Percentiles rank a stretch among this genome's conserved stretches.
Conservation (phyloP, 2,797 vertebrate species). For the Chaenodraco wilsoni region DNA sequence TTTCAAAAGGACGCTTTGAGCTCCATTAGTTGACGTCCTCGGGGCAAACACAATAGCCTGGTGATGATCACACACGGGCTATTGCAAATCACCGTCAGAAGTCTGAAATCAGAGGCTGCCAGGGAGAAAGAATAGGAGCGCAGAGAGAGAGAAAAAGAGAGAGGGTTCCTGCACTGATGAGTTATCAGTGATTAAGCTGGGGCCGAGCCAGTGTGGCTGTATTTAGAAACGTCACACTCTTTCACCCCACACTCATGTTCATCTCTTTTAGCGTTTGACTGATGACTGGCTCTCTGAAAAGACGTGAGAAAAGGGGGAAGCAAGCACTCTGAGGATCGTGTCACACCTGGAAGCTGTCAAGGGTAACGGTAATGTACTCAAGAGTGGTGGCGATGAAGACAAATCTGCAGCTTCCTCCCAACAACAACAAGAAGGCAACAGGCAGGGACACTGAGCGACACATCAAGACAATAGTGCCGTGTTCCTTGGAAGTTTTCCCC, state of each 20-base stretch:
- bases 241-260: constrained; percentile 76
- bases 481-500: constrained; percentile 8
- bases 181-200: constrained; percentile 79
- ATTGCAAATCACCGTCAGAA: constrained; percentile 70
- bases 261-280: constrained; percentile 76
- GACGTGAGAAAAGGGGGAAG: constrained; percentile 58
- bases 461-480: constrained; percentile 7
- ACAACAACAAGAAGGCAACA: constrained; percentile 42
- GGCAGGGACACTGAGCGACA: constrained; percentile 7
- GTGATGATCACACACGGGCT: constrained; percentile 77
- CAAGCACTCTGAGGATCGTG: constrained; percentile 61
- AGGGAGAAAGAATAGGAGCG: constrained; percentile 50
- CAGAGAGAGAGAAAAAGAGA: constrained; percentile 41
- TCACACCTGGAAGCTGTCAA: constrained; percentile 69
- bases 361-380: constrained; percentile 56
- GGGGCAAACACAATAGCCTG: constrained; percentile 70
- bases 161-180: constrained; percentile 77
- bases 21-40: constrained; percentile 68
- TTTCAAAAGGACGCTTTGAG: constrained; percentile 66
- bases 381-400: constrained; percentile 18
- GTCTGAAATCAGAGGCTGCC: constrained; percentile 75
- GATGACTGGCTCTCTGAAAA: constrained; percentile 73
- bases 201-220: constrained; percentile 73
- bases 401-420: constrained; percentile 33
- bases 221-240: constrained; percentile 83